These are phyloP conservation scores for Elmis aenea DNA, from an alignment of 2,888 invertebrate species.

Conservation along the genomic window DNA sequence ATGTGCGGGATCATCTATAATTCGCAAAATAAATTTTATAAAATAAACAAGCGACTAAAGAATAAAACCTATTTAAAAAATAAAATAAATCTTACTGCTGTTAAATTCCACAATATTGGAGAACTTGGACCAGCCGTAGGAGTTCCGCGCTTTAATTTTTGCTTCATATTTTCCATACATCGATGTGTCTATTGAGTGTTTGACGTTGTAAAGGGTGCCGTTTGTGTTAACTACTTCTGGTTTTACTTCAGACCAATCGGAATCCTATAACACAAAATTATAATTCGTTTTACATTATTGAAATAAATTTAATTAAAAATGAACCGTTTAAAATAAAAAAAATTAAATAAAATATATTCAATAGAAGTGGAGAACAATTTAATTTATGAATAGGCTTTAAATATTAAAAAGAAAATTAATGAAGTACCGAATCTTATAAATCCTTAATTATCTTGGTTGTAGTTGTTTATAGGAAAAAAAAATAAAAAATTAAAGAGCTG, in stretches of 20 bases:
- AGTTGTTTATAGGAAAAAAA: too few relatives aligned
- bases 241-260: constrained; percentile 36
- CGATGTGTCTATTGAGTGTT: constrained; percentile 40
- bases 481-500: too few relatives aligned
- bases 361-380: too few relatives aligned
- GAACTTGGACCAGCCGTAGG: constrained; percentile 47
- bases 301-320: too few relatives aligned
- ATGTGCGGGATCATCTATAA: neutral
- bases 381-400: too few relatives aligned
- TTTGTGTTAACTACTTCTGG: constrained; percentile 34
- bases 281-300: too few relatives aligned
- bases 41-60: constrained; percentile 15
- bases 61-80: too few relatives aligned
- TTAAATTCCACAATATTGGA: constrained; percentile 42
- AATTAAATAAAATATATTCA: too few relatives aligned
- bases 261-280: constrained; percentile 30
- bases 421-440: too few relatives aligned
- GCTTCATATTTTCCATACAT: constrained; percentile 46
- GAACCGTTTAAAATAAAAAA: constrained; percentile 1
- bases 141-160: constrained; percentile 43
- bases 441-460: too few relatives aligned
- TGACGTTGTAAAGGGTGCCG: constrained; percentile 41
- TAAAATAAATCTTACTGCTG: constrained; percentile 45
- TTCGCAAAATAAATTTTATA: neutral
- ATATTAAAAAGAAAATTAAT: too few relatives aligned